Percentiles rank a stretch among this genome's conserved stretches.
Evolutionary conservation across 2,888 invertebrate genomes (phyloP).

Genomic region (Acanthosepion pharaonis): DNA sequence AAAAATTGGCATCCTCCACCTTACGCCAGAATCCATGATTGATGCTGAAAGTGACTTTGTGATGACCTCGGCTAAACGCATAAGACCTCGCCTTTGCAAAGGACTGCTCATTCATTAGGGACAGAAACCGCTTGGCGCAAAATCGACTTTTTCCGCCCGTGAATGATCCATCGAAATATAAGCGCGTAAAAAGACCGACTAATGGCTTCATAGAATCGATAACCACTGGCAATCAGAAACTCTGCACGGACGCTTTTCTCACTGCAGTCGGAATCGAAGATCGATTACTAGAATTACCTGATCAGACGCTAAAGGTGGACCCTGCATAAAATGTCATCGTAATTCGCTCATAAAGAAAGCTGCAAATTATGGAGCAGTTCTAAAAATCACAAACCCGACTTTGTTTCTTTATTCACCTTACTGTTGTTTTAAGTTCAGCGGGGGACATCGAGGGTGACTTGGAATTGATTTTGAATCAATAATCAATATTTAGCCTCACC

Average conservation of each 20-base stretch:
- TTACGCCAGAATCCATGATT: neutral
- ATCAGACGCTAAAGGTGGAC: neutral
- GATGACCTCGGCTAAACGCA: neutral
- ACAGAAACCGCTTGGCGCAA: neutral
- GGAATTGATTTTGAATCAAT: neutral
- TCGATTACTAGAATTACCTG: neutral
- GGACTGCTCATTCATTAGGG: neutral
- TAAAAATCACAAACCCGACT: neutral
- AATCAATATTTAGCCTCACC: neutral
- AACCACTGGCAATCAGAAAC: neutral
- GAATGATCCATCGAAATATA: neutral
- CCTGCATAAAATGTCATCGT: neutral
- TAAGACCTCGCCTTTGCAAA: neutral
- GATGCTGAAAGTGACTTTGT: neutral
- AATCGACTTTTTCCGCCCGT: neutral
- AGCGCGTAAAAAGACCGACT: conserved; percentile 3
- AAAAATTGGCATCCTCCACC: too few species aligned
- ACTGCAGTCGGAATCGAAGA: conserved; percentile 11
- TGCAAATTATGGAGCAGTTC: neutral
- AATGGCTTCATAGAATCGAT: neutral
- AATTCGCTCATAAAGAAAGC: neutral
- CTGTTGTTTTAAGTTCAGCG: neutral
- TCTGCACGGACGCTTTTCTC: neutral
- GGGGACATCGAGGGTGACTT: neutral
- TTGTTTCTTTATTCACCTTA: too few species aligned